phyloP scores from a whole-genome alignment of 2,888 invertebrate species.

The Cataglyphis livida region DNA sequence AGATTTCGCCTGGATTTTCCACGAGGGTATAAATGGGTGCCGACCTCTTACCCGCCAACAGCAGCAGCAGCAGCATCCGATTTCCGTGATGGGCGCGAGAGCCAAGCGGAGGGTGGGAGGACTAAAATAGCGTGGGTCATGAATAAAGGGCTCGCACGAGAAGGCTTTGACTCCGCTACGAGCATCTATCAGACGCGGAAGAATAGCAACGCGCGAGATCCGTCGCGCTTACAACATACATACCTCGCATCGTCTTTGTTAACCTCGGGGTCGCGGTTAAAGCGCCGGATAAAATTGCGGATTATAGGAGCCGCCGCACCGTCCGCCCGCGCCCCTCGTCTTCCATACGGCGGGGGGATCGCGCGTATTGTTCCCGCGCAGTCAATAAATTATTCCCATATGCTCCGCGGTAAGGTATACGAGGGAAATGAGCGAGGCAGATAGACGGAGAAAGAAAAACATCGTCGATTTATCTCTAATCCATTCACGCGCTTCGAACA shows the following conservation, averaged over 20 bases:
- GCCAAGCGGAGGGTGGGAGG: slow-evolving; percentile 20
- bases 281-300: slow-evolving; percentile 34
- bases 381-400: slow-evolving; percentile 28
- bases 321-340: not conserved
- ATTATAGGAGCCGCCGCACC: not conserved
- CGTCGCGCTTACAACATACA: slow-evolving; percentile 16
- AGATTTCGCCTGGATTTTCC: slow-evolving; percentile 62
- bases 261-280: slow-evolving; percentile 3
- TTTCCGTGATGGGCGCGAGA: slow-evolving; percentile 35
- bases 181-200: slow-evolving; percentile 57
- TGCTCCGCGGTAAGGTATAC: not conserved
- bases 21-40: slow-evolving; percentile 62
- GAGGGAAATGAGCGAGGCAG: not conserved
- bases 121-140: slow-evolving; percentile 58
- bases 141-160: slow-evolving; percentile 61
- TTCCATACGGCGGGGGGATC: not conserved
- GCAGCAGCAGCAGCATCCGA: slow-evolving; percentile 40
- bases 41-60: slow-evolving; percentile 48
- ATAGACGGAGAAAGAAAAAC: not conserved
- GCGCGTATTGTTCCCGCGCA: slow-evolving; percentile 37
- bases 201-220: slow-evolving; percentile 56
- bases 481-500: slow-evolving; percentile 2
- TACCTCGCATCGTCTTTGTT: slow-evolving; percentile 43
- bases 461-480: not conserved
- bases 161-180: slow-evolving; percentile 56